Conservation (phyloP, 2,888 invertebrate species). For the Drosophila picticornis region DNA sequence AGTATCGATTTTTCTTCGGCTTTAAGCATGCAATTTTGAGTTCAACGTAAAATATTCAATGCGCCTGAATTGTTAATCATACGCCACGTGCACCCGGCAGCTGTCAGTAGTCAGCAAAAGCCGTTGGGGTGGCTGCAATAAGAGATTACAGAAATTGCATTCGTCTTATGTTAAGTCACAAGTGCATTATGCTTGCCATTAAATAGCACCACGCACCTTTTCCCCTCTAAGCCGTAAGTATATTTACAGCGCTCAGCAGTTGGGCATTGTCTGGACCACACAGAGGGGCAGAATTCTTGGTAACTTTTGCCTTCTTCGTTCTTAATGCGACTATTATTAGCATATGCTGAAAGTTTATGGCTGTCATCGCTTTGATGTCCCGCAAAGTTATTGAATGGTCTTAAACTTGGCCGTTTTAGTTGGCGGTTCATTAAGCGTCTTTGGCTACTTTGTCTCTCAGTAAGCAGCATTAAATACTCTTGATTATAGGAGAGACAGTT, state of each 20-base stretch:
- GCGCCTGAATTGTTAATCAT: constrained; percentile 72
- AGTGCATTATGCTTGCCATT: constrained; percentile 15
- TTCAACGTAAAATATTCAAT: constrained; percentile 61
- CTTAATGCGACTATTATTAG: constrained; percentile 55
- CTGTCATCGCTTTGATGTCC: constrained; percentile 62
- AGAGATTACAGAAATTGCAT: constrained; percentile 3
- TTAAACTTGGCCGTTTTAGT: constrained; percentile 35
- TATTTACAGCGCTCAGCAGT: constrained; percentile 20
- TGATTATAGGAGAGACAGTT: constrained; percentile 62
- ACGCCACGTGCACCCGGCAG: constrained; percentile 59
- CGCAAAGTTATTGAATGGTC: constrained; percentile 52
- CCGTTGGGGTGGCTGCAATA: constrained; percentile 8
- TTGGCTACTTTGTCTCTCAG: constrained; percentile 42
- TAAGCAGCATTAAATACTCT: constrained; percentile 52
- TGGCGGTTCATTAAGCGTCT: constrained; percentile 65
- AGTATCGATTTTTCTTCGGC: not conserved
- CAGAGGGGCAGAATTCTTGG: constrained; percentile 14
- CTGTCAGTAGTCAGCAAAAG: constrained; percentile 25
- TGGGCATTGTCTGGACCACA: constrained; percentile 19
- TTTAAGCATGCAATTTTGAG: constrained; percentile 41
- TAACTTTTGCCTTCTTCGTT: constrained; percentile 19
- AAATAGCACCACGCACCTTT: not conserved
- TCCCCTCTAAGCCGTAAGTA: not conserved
- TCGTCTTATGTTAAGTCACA: constrained; percentile 22
- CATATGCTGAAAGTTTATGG: constrained; percentile 51